Base-by-base conservation (phyloP, 2,888 invertebrate species). In the Ophion obscuratus region DNA sequence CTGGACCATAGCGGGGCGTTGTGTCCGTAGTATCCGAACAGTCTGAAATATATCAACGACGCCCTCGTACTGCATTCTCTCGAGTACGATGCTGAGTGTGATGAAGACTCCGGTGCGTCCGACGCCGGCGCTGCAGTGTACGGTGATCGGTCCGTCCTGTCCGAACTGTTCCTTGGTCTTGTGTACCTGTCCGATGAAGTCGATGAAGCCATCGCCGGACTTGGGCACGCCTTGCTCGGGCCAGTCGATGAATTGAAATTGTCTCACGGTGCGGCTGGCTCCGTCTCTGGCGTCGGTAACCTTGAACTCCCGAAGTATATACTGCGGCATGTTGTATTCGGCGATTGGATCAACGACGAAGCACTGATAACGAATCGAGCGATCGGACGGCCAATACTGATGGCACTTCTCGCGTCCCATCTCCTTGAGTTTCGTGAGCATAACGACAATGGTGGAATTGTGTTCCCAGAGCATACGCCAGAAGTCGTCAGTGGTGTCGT, bases 381-480 rank as follows among this genome's bases (percentile, higher is more conserved):
- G 96, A 94, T 99, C 99, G 91, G 98, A 98, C 0, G 99, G 99
- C 99, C 99, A 99, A 94, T 99, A 99, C 94, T 99, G 99, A 94
- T 98, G 98, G 93, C 99, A 99, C 95, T 99, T 99, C 94, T 99
- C 99, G 94, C 99, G 95, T 92, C 99, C 99, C 98, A 99, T 98
- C 95, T 99, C 99, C 93, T 99, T 97, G 84, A 99, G 95, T 94
- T 99, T 99, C 20, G 99, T 99, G 90, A 99, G 95, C 99, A 99
- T 99, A 44, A 99, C 99, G 88, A 99, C 97, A 93, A 99, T 99
- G 62, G 99, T 99, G 1, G 99, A 99, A 94, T 99, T 99, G 94
- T 99, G 99, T 93, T 99, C 99, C 99, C 99, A 99, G 66, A 99
- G 95, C 99, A 99, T 99, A 86, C 99, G 96, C 99, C 99, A 99